These are phyloP conservation scores for Neotoma lepida DNA, from an alignment of 2,113 vertebrate genomes.

Conservation along the genomic window DNA sequence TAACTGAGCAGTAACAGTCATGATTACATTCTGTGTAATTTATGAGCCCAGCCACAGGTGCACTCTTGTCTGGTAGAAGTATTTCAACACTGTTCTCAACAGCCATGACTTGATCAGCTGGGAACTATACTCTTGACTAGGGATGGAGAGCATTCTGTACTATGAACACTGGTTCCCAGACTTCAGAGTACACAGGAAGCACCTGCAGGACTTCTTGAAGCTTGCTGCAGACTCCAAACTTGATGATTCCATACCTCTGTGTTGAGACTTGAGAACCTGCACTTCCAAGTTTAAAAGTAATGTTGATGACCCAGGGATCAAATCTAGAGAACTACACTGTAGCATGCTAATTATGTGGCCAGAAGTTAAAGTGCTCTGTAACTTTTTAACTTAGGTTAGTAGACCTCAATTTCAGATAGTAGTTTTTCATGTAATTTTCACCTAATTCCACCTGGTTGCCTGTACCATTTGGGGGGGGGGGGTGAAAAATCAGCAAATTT, in stretches of 20 bases:
- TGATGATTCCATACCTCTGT: not conserved
- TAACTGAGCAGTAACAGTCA: not conserved
- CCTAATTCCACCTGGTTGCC: not conserved
- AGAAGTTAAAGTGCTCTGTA: not conserved
- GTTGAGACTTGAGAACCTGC: not conserved
- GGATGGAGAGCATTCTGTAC: not conserved
- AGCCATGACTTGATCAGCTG: not conserved
- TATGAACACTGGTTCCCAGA: not conserved
- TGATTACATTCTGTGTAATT: conserved; percentile 50
- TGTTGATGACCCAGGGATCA: not conserved
- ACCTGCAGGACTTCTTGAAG: not conserved
- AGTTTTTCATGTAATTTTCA: not conserved
- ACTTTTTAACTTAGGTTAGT: not conserved
- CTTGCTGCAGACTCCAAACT: not conserved
- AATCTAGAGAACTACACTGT: not conserved
- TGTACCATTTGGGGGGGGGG: not conserved
- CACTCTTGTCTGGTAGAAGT: not conserved
- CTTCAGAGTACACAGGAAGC: not conserved
- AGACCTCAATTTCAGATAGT: not conserved
- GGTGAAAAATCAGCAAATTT: conserved; percentile 25
- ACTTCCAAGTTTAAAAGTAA: conserved; percentile 10
- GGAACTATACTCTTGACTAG: not conserved
- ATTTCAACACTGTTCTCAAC: conserved; percentile 49
- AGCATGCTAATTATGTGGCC: not conserved
- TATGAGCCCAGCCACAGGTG: not conserved